phyloP scores from a whole-genome alignment of 2,888 invertebrate genomes.

The Drosophila pegasa region DNA sequence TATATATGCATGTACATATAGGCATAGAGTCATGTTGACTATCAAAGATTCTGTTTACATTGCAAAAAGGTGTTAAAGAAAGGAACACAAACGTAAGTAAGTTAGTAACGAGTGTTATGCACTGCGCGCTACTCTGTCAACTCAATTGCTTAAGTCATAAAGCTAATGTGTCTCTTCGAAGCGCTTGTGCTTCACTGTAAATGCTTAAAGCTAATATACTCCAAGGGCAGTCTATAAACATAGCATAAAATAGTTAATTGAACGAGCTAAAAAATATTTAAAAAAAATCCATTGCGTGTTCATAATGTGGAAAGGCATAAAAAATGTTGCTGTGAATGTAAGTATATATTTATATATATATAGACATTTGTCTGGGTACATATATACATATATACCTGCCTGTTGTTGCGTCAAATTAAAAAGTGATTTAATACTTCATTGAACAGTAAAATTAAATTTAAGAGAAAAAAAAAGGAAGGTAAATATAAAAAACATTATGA shows the following conservation, averaged over 20 bases:
- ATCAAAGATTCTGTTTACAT: not conserved
- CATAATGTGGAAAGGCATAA: not conserved
- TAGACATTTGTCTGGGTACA: not conserved
- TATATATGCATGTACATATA: too few relatives aligned
- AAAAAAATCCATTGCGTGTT: not conserved
- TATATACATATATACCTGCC: not conserved
- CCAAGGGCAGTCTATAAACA: not conserved
- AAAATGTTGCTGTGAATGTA: not conserved
- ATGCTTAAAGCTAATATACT: not conserved
- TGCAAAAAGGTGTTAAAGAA: not conserved
- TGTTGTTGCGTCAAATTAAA: slow-evolving; percentile 2
- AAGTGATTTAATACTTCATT: not conserved
- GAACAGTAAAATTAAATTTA: not conserved
- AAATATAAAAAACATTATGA: not conserved
- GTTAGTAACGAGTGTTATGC: not conserved
- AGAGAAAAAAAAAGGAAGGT: not conserved
- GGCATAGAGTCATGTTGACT: not conserved
- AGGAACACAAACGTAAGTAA: not conserved
- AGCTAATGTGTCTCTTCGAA: not conserved
- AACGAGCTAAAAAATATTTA: not conserved
- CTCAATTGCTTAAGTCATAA: not conserved
- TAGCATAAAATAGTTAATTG: not conserved
- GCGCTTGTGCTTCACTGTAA: not conserved
- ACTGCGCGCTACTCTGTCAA: not conserved
- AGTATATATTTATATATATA: not conserved